Evolutionary conservation across 2,797 vertebrate species (phyloP).

Genomic region (Enteromius afrohamiltoni): DNA sequence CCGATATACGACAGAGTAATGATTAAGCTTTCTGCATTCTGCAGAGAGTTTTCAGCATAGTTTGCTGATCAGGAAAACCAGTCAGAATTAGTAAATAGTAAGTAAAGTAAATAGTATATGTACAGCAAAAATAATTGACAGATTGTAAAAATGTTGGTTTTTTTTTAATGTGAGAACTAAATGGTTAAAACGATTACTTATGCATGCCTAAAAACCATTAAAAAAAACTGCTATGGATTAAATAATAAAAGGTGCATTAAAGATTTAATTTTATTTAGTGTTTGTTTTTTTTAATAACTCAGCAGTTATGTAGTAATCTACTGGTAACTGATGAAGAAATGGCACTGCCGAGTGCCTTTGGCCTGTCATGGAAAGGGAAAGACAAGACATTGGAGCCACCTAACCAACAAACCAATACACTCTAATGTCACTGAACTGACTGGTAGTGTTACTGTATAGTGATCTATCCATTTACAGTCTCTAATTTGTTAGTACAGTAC

Average conservation of each 20-base stretch:
- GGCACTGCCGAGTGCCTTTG: slow-evolving; percentile 1
- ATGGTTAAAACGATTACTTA: neutral
- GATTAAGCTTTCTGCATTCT: slow-evolving; percentile 2
- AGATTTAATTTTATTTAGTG: neutral
- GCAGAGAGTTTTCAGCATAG: neutral
- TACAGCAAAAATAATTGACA: neutral
- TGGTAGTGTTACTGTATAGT: slow-evolving; percentile 52
- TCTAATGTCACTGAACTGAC: slow-evolving; percentile 55
- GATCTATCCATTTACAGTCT: slow-evolving; percentile 51
- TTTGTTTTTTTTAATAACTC: neutral
- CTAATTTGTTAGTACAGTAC: slow-evolving; percentile 37
- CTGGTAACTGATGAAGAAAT: slow-evolving; percentile 21
- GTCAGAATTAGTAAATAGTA: slow-evolving; percentile 8
- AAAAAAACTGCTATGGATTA: neutral
- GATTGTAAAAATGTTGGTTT: neutral
- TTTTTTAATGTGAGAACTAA: neutral
- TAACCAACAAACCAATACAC: slow-evolving; percentile 44
- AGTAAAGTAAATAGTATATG: slow-evolving; percentile 3
- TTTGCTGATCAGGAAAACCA: slow-evolving; percentile 8
- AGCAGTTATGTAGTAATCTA: neutral
- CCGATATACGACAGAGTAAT: neutral
- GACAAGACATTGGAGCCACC: slow-evolving; percentile 51
- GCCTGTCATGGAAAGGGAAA: slow-evolving; percentile 39
- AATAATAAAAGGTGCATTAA: neutral
- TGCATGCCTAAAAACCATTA: neutral